Evolutionary conservation across 2,113 vertebrate genomes (phyloP).

Genomic region (Smithornis capensis): DNA sequence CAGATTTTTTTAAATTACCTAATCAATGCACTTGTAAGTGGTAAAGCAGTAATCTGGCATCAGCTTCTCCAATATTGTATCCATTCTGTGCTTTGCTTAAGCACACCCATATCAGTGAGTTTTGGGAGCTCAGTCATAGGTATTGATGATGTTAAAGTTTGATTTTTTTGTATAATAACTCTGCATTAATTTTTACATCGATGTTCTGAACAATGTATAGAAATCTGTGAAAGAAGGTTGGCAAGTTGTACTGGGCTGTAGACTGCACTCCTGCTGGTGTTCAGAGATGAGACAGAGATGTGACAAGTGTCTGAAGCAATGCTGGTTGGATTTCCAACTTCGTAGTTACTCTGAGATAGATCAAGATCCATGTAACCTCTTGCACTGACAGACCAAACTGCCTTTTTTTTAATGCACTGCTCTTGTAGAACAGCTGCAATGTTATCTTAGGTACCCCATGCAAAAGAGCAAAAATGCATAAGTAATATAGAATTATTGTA

Average conservation of each 20-base stretch:
- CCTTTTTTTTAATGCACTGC: not conserved
- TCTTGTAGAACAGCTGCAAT: not conserved
- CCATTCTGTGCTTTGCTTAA: not conserved
- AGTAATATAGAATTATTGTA: not conserved
- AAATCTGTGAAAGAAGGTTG: not conserved
- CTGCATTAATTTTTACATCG: not conserved
- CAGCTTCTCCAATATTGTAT: not conserved
- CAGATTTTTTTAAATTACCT: slow-evolving; percentile 10
- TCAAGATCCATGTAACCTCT: not conserved
- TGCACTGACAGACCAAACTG: not conserved
- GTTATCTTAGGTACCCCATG: not conserved
- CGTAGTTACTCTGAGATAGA: not conserved
- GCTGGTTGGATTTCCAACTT: not conserved
- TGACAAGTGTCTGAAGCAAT: not conserved
- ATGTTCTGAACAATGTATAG: not conserved
- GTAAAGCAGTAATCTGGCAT: slow-evolving; percentile 39
- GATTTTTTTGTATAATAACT: not conserved
- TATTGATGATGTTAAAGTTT: slow-evolving; percentile 31
- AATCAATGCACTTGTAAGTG: slow-evolving; percentile 24
- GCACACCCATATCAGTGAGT: not conserved
- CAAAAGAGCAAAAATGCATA: not conserved
- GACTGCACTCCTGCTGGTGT: not conserved
- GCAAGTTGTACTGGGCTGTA: not conserved
- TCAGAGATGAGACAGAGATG: not conserved
- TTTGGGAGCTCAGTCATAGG: not conserved